A percentile compares a stretch with the other conserved stretches of the same genome.
phyloP scores from a whole-genome alignment of 2,797 vertebrate species.

The Melanotaenia trifasciata region DNA sequence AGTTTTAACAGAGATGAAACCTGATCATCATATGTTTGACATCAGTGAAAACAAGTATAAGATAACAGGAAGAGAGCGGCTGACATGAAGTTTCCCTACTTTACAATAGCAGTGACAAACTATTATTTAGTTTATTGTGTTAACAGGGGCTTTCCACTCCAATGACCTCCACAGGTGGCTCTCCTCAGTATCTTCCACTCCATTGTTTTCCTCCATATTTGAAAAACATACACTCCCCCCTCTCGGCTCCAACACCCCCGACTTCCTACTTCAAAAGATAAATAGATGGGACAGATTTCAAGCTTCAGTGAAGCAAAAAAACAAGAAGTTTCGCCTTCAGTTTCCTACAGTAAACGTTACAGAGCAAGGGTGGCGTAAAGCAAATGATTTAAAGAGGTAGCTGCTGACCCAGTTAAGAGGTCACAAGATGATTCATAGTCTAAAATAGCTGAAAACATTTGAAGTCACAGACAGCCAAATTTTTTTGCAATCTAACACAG shows the following conservation, averaged over 20 bases:
- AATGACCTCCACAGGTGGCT: constrained; percentile 79
- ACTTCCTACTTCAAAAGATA: constrained; percentile 60
- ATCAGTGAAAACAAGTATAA: constrained; percentile 47
- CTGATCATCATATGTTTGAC: neutral
- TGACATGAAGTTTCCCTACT: constrained; percentile 51
- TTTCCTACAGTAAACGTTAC: neutral
- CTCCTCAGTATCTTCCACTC: constrained; percentile 51
- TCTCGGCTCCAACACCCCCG: constrained; percentile 23
- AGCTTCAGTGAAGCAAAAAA: constrained; percentile 27
- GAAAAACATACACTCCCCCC: constrained; percentile 61
- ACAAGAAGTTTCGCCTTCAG: constrained; percentile 27
- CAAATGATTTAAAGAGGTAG: neutral
- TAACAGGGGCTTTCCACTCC: constrained; percentile 67
- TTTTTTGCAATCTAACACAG: neutral
- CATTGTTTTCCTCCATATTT: constrained; percentile 71
- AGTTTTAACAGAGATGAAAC: neutral
- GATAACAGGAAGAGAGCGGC: constrained; percentile 70
- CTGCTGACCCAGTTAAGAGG: neutral
- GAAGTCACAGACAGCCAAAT: neutral
- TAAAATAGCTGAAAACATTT: neutral
- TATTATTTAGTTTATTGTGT: constrained; percentile 72
- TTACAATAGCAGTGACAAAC: constrained; percentile 55
- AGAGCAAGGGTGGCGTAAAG: neutral
- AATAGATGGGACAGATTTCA: constrained; percentile 50
- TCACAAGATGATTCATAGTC: neutral